phyloP scores from a whole-genome alignment of 1,140 invertebrate species.

The Stegodyphus dumicola region DNA sequence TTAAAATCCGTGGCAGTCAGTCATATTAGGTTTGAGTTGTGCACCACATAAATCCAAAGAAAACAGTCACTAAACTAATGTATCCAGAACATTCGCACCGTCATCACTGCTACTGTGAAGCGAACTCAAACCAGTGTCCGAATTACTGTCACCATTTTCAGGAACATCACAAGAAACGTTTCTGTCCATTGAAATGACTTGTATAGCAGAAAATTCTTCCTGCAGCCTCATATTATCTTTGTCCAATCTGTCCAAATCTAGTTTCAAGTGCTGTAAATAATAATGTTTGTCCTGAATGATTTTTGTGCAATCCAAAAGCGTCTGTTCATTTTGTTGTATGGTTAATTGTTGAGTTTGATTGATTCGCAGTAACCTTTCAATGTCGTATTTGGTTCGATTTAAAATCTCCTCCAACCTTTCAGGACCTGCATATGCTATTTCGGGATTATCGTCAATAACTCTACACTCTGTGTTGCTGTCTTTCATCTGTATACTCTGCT shows the following conservation, averaged over 20 bases:
- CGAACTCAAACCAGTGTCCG: slow-evolving; percentile 73
- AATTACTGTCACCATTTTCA: slow-evolving; percentile 71
- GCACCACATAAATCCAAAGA: not conserved
- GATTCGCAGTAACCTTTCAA: slow-evolving; percentile 66
- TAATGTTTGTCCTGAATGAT: slow-evolving; percentile 75
- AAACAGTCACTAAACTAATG: slow-evolving; percentile 67
- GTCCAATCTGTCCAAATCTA: slow-evolving; percentile 76
- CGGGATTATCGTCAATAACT: slow-evolving; percentile 41
- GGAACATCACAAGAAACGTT: slow-evolving; percentile 36
- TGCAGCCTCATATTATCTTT: slow-evolving; percentile 67
- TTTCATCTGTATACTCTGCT: slow-evolving; percentile 66
- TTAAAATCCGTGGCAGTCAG: too few relatives aligned
- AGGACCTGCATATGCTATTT: slow-evolving; percentile 32
- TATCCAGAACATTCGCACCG: slow-evolving; percentile 69
- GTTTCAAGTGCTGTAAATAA: slow-evolving; percentile 74
- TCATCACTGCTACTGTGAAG: slow-evolving; percentile 72
- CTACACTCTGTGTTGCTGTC: slow-evolving; percentile 9
- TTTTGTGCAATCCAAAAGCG: slow-evolving; percentile 75
- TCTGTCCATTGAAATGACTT: slow-evolving; percentile 32
- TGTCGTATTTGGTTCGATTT: slow-evolving; percentile 63
- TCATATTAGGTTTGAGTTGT: not conserved
- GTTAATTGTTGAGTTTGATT: slow-evolving; percentile 73
- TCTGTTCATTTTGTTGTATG: slow-evolving; percentile 75
- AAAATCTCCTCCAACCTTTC: slow-evolving; percentile 54
- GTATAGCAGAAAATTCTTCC: slow-evolving; percentile 54